These are phyloP conservation scores for Apocrypta bakeri DNA, from an alignment of 1,140 invertebrate species.

Conservation along the genomic window DNA sequence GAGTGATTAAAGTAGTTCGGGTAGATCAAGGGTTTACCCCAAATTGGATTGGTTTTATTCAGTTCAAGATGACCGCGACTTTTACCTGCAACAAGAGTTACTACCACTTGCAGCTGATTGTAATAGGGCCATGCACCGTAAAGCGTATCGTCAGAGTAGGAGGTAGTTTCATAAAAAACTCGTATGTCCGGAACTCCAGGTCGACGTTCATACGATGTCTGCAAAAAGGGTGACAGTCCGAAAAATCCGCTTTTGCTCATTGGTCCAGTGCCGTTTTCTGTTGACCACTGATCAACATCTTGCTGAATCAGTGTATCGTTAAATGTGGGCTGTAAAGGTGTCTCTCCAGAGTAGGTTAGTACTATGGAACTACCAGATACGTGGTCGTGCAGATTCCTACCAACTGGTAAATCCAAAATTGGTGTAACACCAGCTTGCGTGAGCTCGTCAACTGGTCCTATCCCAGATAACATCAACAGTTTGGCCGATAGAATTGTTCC, in stretches of 20 bases:
- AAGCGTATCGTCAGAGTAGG: neutral
- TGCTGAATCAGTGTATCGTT: neutral
- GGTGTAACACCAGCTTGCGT: neutral
- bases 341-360: neutral
- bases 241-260: neutral
- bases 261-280: neutral
- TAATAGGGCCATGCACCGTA: neutral
- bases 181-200: constrained; percentile 3
- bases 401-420: neutral
- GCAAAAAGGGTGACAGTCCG: neutral
- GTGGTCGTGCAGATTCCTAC: neutral
- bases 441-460: neutral
- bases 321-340: neutral
- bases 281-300: neutral
- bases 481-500: neutral
- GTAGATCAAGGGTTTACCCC: neutral
- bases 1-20: neutral
- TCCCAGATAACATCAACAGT: neutral
- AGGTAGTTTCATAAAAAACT: neutral
- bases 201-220: constrained; percentile 9
- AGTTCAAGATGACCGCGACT: constrained; percentile 15
- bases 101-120: neutral
- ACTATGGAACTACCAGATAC: neutral
- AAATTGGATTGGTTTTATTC: constrained; percentile 23
- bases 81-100: neutral